phyloP scores from a whole-genome alignment of 2,888 invertebrate species.

The Malthinus seriepunctatus region DNA sequence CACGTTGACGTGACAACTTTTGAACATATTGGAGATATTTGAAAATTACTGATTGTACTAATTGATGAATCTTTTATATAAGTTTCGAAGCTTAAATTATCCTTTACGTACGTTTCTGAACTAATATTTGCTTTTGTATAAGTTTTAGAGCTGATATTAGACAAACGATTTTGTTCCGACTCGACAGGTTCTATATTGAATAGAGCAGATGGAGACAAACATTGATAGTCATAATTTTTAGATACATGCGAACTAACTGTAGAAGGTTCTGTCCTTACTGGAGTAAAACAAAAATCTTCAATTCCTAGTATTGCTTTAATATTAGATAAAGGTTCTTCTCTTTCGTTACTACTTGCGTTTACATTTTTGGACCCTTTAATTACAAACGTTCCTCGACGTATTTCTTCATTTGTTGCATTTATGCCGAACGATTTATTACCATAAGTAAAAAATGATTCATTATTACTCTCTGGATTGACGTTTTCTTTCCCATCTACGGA shows the following conservation, averaged over 20 bases:
- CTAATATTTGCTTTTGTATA: slow-evolving; percentile 47
- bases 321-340: too few species aligned
- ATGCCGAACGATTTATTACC: not conserved
- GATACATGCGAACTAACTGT: too few species aligned
- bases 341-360: too few species aligned
- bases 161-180: not conserved
- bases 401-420: not conserved
- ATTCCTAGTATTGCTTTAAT: too few species aligned
- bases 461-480: not conserved
- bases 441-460: slow-evolving; percentile 2
- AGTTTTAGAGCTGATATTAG: slow-evolving; percentile 16
- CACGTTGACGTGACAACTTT: not conserved
- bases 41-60: not conserved
- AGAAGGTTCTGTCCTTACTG: too few species aligned
- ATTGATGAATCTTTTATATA: slow-evolving; percentile 30
- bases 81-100: slow-evolving; percentile 45
- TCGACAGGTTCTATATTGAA: not conserved
- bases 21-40: not conserved
- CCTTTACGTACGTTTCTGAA: slow-evolving; percentile 60
- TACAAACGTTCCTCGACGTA: not conserved
- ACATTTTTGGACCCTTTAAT: too few species aligned
- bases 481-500: not conserved
- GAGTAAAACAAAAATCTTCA: too few species aligned
- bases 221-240: too few species aligned
- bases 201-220: too few species aligned